Conservation (phyloP, 2,888 invertebrate species). For the Uropetala carovei region DNA sequence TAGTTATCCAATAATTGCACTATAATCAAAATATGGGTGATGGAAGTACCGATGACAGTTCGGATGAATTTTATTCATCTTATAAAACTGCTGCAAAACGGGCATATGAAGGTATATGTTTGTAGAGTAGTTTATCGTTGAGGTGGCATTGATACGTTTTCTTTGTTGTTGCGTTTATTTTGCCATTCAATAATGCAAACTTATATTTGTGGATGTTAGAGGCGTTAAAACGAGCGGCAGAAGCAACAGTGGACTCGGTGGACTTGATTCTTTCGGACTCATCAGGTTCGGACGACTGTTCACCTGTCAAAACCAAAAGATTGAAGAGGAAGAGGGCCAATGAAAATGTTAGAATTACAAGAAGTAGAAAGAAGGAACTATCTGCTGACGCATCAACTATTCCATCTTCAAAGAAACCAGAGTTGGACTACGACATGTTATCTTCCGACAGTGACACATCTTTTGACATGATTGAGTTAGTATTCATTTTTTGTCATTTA, state of each 20-base stretch:
- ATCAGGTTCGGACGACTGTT: too few relatives aligned
- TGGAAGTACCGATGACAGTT: neutral
- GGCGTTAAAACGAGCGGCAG: neutral
- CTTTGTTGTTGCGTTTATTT: neutral
- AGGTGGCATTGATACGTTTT: neutral
- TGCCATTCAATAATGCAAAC: neutral
- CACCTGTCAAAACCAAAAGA: too few relatives aligned
- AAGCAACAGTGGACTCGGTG: neutral
- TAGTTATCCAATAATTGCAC: too few relatives aligned
- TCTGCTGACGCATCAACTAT: neutral
- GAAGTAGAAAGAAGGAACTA: neutral
- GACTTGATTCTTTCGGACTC: neutral
- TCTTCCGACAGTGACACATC: neutral
- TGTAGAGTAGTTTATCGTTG: neutral
- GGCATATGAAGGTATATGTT: constrained; percentile 18
- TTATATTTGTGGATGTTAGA: neutral
- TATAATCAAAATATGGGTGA: neutral
- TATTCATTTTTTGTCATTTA: neutral
- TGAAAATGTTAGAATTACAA: too few relatives aligned
- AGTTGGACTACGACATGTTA: too few relatives aligned
- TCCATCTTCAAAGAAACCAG: neutral
- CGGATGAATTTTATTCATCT: constrained; percentile 32
- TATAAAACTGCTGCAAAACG: neutral
- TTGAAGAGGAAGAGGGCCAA: too few relatives aligned
- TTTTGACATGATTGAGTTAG: neutral